Evolutionary conservation across 37 sponge, comb jelly and placozoan genomes (phyloP), one percentile per base, ranked within the genome.

Genomic region (Hexactinellida sp.): DNA sequence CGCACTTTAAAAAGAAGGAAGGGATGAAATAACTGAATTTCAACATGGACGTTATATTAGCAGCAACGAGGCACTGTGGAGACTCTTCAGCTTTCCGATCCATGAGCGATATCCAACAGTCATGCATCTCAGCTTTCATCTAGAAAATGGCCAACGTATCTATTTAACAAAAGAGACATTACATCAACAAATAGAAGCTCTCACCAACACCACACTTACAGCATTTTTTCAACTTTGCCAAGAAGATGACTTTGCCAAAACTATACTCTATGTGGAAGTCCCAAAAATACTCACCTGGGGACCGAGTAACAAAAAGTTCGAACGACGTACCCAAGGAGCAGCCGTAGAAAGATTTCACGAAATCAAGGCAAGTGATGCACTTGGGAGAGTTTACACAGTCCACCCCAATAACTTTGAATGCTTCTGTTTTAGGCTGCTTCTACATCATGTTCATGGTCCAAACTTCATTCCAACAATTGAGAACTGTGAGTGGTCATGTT

Each of bases 151-250:
- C 0, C 87, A 91, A 0, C 34, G 85, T 23, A 76, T 91, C 0
- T 84, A 84, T 83, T 91, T 89, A 84, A 88, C 88, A 25, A 32
- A 84, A 83, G 54, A 87, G 37, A 88, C 83, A 24, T 82, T 85
- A 1, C 41, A 38, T 0, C 83, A 54, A 0, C 0, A 0, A 55
- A 36, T 54, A 0, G 38, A 47, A 0, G 0, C 0, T 52, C 51
- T 55, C n/a, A 88, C 87, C 36, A n/a, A 52, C 9, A 84, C 90
- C 5, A 89, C 90, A 0, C 90, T 89, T 36, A 89, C 87, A 38
- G 87, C 47, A 10, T 89, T 83, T 39, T 89, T 89, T 71, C 41
- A 55, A 30, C 54, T 89, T 0, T 87, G 86, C 35, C 83, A 76
- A 3, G 55, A 5, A 83, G 87, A 89, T 85, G 83, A 36, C 5